Conservation (phyloP, 2,797 vertebrate genomes). For the Myripristis murdjan region DNA sequence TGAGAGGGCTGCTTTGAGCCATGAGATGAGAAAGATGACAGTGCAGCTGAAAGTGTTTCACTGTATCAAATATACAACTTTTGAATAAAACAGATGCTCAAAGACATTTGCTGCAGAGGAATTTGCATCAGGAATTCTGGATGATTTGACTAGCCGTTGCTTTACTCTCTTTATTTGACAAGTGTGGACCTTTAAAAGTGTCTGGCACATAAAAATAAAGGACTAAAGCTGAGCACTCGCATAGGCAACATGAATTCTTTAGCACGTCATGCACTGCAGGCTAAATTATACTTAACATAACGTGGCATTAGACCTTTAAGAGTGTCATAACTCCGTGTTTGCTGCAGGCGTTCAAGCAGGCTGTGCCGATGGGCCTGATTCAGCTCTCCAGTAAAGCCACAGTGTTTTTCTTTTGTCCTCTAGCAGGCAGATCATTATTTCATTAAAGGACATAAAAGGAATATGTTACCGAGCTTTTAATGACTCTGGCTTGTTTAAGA, state of each 20-base stretch:
- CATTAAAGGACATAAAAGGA: constrained; percentile 62
- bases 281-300: constrained; percentile 63
- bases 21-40: constrained; percentile 66
- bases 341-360: constrained; percentile 48
- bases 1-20: constrained; percentile 67
- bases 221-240: constrained; percentile 12
- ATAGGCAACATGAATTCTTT: constrained; percentile 38
- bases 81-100: constrained; percentile 70
- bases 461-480: constrained; percentile 57
- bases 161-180: constrained; percentile 47
- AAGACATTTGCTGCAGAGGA: constrained; percentile 45
- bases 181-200: constrained; percentile 14
- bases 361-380: constrained; percentile 41
- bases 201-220: constrained; percentile 3
- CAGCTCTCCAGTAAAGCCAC: constrained; percentile 34
- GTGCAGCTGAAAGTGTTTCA: constrained; percentile 73
- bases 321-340: constrained; percentile 60
- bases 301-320: constrained; percentile 71
- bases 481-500: constrained; percentile 61
- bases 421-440: constrained; percentile 62
- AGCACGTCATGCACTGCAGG: constrained; percentile 41
- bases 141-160: constrained; percentile 17
- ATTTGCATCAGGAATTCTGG: constrained; percentile 45
- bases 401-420: constrained; percentile 34
- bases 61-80: constrained; percentile 67